Conservation (phyloP, 2,888 invertebrate species). For the Plutella xylostella region DNA sequence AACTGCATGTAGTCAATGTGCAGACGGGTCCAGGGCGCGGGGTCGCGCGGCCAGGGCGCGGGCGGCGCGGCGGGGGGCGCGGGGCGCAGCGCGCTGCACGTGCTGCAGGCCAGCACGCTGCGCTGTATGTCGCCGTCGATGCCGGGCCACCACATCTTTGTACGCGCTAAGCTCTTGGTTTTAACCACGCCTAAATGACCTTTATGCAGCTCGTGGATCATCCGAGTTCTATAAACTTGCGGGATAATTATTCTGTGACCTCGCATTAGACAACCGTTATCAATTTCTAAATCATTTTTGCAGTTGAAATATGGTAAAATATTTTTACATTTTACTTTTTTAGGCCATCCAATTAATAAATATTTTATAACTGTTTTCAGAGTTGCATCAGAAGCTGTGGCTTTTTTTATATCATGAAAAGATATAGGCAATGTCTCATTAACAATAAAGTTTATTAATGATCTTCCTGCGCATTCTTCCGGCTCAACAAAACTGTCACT, state of each 20-base stretch:
- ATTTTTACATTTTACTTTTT: not conserved
- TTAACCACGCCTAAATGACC: slow-evolving; percentile 16
- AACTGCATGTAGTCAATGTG: not conserved
- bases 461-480: not conserved
- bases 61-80: not conserved
- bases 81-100: not conserved
- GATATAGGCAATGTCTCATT: not conserved
- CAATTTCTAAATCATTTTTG: not conserved
- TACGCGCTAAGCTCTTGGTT: slow-evolving; percentile 15
- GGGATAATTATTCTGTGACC: slow-evolving; percentile 17
- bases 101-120: not conserved
- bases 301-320: not conserved
- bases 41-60: not conserved
- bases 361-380: not conserved
- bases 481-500: not conserved
- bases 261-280: slow-evolving; percentile 13
- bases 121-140: slow-evolving; percentile 16
- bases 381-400: not conserved
- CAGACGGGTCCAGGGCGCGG: not conserved
- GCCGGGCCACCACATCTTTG: slow-evolving; percentile 18
- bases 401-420: not conserved
- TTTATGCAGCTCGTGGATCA: slow-evolving; percentile 15
- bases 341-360: not conserved
- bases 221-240: slow-evolving; percentile 1
- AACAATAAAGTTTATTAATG: not conserved